Percentiles rank a stretch among this genome's conserved stretches.
These are phyloP conservation scores for Chroicocephalus ridibundus DNA, from an alignment of 2,113 vertebrate species.

Conservation along the genomic window DNA sequence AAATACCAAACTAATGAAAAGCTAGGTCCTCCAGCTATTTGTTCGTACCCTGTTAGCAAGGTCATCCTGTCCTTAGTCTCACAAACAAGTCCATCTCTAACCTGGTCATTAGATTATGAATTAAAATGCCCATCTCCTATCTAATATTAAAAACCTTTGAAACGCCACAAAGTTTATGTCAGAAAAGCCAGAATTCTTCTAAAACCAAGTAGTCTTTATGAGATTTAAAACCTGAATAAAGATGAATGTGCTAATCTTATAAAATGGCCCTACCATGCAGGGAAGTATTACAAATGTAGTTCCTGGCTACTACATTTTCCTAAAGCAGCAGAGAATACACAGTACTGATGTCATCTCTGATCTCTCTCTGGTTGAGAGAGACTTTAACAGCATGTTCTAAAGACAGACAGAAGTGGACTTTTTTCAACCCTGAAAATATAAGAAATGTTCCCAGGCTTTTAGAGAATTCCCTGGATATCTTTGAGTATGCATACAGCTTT, in stretches of 20 bases:
- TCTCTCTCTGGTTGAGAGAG: not conserved
- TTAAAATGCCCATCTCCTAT: not conserved
- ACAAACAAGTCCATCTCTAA: not conserved
- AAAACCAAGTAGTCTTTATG: not conserved
- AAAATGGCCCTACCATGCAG: not conserved
- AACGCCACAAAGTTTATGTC: not conserved
- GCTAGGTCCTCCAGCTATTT: not conserved
- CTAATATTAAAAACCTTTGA: not conserved
- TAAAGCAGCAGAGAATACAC: not conserved
- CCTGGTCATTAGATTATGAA: not conserved
- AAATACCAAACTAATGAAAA: not conserved
- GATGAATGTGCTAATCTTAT: not conserved
- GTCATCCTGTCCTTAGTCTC: not conserved
- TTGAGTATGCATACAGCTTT: not conserved
- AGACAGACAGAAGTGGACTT: not conserved
- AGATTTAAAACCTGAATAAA: not conserved
- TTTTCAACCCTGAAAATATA: not conserved
- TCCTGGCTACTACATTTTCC: not conserved
- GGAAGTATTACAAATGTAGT: not conserved
- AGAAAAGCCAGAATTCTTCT: not conserved
- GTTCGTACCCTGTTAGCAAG: not conserved
- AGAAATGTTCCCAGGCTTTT: not conserved
- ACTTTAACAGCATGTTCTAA: not conserved
- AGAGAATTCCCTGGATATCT: not conserved
- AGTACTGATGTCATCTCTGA: not conserved